Evolutionary conservation across 2,888 invertebrate species (phyloP), one percentile per base, ranked within the genome.

Genomic region (Leptogaster cylindrica): DNA sequence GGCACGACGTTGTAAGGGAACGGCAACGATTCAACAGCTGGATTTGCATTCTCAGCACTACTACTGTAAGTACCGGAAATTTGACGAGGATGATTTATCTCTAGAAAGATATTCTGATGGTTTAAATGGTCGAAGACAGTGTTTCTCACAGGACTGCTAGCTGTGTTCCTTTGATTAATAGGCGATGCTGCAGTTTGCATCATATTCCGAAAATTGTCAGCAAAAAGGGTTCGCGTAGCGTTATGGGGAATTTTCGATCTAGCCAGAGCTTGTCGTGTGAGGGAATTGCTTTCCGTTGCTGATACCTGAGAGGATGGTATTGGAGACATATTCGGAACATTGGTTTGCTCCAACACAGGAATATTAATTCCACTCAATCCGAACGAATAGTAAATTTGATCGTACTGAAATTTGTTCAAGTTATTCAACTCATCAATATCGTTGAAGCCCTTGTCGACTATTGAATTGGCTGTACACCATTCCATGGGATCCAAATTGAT

Each of bases 1-100:
- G 85, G 86, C 70, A 84, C 82, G 2, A 83, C 79, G 66, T 83
- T 84, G 69, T 84, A 84, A 12, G 82, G 82, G 70, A 83, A 83
- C 2, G 74, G 72, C 3, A 75, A 68, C 12, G 71, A 71, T 18
- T 73, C 72, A 5, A 70, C 58, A 2, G 65, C 70, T 2, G 70
- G 71, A 70, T 73, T 73, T 2, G 70, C 71, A 55, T 71, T 72
- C 25, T 72, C 71, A 6, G 68, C 68, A 20, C 69, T 70, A 52
- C 72, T 73, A 51, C 72, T 74, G 41, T 71, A 70, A 1, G 74
- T 73, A 14, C 73, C 73, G 1, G 75, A 74, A 20, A 74, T 73
- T 51, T 74, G 73, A 12, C 74, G 66, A 1, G 73, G 74, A 69
- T 74, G 74, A 68, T 74, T 73, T 16, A 73, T 70, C 68, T 74